Evolutionary conservation across 2,797 vertebrate species (phyloP).

Genomic region (Bryconaethiops microstoma): DNA sequence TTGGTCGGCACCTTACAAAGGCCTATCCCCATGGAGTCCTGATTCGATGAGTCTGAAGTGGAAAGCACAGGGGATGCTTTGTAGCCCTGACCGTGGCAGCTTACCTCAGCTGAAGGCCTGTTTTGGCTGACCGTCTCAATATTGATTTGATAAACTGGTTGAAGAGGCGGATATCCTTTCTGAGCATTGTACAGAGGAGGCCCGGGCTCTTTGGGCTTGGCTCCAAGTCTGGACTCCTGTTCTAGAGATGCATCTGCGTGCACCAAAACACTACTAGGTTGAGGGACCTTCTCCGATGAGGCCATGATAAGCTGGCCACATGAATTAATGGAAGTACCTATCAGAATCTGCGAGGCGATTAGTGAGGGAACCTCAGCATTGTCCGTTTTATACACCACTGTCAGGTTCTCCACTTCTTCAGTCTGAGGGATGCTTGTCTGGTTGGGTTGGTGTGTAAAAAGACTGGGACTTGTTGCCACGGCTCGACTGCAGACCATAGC

Average conservation of each 20-base stretch:
- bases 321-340: constrained; percentile 49
- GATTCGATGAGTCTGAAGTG: constrained; percentile 14
- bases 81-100: constrained; percentile 34
- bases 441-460: constrained; percentile 72
- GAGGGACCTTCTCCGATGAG: constrained; percentile 37
- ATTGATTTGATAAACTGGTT: constrained; percentile 78
- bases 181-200: constrained; percentile 66
- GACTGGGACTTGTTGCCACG: constrained; percentile 90
- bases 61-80: constrained; percentile 42
- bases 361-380: constrained; percentile 55
- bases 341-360: constrained; percentile 52
- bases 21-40: constrained; percentile 19
- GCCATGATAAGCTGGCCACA: constrained; percentile 22
- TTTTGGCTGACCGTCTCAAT: constrained; percentile 66
- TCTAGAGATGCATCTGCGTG: constrained; percentile 57
- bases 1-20: constrained; percentile 18
- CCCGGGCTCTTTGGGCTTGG: constrained; percentile 66
- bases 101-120: constrained; percentile 42
- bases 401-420: constrained; percentile 79
- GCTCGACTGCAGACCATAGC: constrained; percentile 82
- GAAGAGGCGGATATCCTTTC: constrained; percentile 40
- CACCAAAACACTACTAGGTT: constrained; percentile 55
- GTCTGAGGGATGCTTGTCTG: constrained; percentile 45
- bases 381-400: constrained; percentile 73
- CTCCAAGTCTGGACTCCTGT: constrained; percentile 59